Base-by-base conservation (phyloP, 2,113 vertebrate genomes). In the Pao palembangensis region DNA sequence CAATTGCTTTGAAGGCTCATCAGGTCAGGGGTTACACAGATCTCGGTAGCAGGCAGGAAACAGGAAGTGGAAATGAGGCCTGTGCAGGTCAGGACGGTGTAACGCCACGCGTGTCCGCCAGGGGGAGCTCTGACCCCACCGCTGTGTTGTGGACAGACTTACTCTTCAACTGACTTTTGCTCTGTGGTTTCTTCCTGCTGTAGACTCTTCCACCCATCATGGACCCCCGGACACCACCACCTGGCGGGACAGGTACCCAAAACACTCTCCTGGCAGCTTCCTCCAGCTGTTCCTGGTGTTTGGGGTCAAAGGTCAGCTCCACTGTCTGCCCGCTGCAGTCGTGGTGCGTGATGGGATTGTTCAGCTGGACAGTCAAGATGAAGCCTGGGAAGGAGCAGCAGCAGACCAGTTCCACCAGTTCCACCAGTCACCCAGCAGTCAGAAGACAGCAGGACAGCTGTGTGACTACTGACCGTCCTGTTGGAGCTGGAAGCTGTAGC, bases 221-320 rank as follows among this genome's bases (percentile, higher is more conserved):
- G 0, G 41, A 48, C 14, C 15, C 5, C 38, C 63, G 59, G 51
- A 19, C 61, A 0, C 8, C 0, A 25, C 25, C 58, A n/a, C 34
- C 60, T 18, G 47, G 0, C 5, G 19, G 50, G 11, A 2, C 19
- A 23, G 49, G 4, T 31, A 84, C 86, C 73, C 25, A 58, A 42
- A 93, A 85, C 43, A 93, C 85, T 57, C 69, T 87, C 14, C 15
- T 48, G 6, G 91, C 78, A 16, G 83, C 66, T 41, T 61, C 75
- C 49, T 75, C 44, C 68, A 88, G 70, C 3, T 84, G 61, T 46
- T 89, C 74, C 20, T 89, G 82, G 70, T 91, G 82, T 17, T 91
- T 55, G 1, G 69, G 25, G 51, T 76, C 85, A 69, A 98, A 98
- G 57, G 61, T 69, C 67, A 98, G 83, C 84, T 90, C 80, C 25